These are phyloP conservation scores for Portunus trituberculatus DNA, from an alignment of 1,140 invertebrate genomes.

Conservation along the genomic window DNA sequence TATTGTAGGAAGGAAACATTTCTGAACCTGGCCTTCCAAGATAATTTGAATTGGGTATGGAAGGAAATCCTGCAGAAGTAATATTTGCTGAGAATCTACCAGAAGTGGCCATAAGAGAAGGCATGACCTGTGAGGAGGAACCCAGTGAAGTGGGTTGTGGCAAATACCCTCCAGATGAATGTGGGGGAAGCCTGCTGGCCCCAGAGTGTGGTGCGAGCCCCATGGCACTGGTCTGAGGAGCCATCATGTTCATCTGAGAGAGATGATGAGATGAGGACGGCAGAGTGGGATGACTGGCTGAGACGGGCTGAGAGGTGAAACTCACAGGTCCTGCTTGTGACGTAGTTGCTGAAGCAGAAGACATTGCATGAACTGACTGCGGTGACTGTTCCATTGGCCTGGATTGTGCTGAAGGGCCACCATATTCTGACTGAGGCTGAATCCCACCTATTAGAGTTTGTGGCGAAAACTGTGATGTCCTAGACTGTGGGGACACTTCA, in stretches of 20 bases:
- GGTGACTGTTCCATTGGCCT: constrained; percentile 2
- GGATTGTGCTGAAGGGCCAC: constrained; percentile 36
- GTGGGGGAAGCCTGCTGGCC: neutral
- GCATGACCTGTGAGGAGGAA: constrained; percentile 1
- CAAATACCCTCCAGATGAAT: neutral
- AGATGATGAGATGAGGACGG: constrained; percentile 2
- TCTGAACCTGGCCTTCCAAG: constrained; percentile 50
- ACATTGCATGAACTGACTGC: constrained; percentile 44
- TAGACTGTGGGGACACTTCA: constrained; percentile 61
- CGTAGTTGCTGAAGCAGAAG: neutral
- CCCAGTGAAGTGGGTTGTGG: constrained; percentile 30
- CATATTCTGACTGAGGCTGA: constrained; percentile 48
- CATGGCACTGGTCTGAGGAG: constrained; percentile 33
- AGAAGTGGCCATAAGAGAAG: constrained; percentile 51
- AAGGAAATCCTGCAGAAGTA: constrained; percentile 44
- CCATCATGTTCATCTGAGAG: constrained; percentile 56
- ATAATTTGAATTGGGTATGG: constrained; percentile 52
- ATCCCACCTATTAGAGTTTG: constrained; percentile 36
- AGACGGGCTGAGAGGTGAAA: constrained; percentile 5
- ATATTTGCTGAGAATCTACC: constrained; percentile 53
- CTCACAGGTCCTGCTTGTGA: constrained; percentile 35
- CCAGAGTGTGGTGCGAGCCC: constrained; percentile 56
- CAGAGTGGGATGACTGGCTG: neutral
- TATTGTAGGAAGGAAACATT: constrained; percentile 41
- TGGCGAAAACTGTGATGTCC: constrained; percentile 41